These are phyloP conservation scores for Drosophila tani DNA, from an alignment of 1,140 invertebrate species.

Conservation along the genomic window DNA sequence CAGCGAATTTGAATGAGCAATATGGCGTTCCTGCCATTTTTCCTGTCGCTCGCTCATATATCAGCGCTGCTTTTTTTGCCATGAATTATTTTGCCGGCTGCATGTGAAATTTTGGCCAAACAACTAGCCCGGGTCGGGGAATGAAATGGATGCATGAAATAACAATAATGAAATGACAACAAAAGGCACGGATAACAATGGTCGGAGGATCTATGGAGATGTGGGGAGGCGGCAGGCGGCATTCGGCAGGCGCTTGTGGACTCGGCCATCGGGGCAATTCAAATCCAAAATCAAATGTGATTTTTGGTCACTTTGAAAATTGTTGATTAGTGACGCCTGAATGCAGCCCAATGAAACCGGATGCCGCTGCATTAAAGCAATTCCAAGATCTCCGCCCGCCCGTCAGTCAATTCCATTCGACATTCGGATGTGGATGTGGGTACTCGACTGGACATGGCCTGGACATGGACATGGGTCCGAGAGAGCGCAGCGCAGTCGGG, in stretches of 20 bases:
- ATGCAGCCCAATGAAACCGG: slow-evolving; percentile 58
- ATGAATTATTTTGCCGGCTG: slow-evolving; percentile 75
- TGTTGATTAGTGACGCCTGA: slow-evolving; percentile 80
- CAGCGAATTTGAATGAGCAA: slow-evolving; percentile 71
- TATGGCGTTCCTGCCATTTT: slow-evolving; percentile 26
- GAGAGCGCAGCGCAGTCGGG: slow-evolving; percentile 22
- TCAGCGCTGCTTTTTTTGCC: slow-evolving; percentile 56
- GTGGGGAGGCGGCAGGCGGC: neutral
- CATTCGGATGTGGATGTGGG: slow-evolving; percentile 5
- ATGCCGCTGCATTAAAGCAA: slow-evolving; percentile 59
- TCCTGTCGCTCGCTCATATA: slow-evolving; percentile 29
- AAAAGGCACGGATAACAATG: slow-evolving; percentile 80
- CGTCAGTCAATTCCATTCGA: slow-evolving; percentile 33
- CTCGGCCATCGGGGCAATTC: slow-evolving; percentile 23
- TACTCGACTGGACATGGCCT: slow-evolving; percentile 39
- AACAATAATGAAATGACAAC: slow-evolving; percentile 83
- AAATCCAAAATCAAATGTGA: slow-evolving; percentile 73
- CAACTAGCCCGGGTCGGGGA: slow-evolving; percentile 50
- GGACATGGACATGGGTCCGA: slow-evolving; percentile 41
- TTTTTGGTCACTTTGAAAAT: slow-evolving; percentile 82
- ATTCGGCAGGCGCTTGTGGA: too few relatives aligned
- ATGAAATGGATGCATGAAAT: slow-evolving; percentile 82
- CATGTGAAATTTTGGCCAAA: slow-evolving; percentile 73
- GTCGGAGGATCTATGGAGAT: slow-evolving; percentile 15
- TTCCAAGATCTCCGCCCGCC: slow-evolving; percentile 44